phyloP scores from a whole-genome alignment of 2,797 vertebrate genomes.

The Cuculus canorus region DNA sequence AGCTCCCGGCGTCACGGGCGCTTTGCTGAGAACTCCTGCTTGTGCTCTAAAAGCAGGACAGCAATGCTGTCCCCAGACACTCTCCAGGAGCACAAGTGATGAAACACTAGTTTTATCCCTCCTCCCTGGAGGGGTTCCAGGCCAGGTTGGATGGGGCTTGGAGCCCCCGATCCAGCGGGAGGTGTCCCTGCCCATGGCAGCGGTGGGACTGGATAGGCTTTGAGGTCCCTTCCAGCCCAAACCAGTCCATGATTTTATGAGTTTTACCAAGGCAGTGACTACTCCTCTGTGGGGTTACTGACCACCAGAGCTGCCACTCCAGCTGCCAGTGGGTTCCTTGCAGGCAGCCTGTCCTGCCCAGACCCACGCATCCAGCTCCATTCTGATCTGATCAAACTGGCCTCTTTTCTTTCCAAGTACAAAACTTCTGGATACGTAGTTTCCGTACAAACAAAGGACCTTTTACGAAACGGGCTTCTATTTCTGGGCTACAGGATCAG shows the following conservation, averaged over 20 bases:
- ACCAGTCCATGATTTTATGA: too few species aligned
- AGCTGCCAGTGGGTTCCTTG: background rate
- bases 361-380: background rate
- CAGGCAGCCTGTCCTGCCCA: background rate
- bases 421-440: background rate
- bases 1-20: background rate
- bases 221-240: too few species aligned
- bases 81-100: background rate
- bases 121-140: too few species aligned
- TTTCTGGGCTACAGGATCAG: constrained; percentile 40
- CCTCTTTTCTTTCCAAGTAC: background rate
- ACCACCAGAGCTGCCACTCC: background rate
- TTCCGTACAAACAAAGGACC: background rate
- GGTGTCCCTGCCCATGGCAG: too few species aligned
- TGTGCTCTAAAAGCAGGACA: background rate
- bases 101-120: background rate
- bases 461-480: background rate
- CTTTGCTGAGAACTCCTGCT: background rate
- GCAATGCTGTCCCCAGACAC: background rate
- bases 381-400: background rate
- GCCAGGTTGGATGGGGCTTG: too few species aligned
- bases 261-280: background rate
- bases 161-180: too few species aligned
- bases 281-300: background rate
- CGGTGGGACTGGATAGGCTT: too few species aligned